phyloP scores from a whole-genome alignment of 1,140 invertebrate species.

The Aphaenogaster floridana region DNA sequence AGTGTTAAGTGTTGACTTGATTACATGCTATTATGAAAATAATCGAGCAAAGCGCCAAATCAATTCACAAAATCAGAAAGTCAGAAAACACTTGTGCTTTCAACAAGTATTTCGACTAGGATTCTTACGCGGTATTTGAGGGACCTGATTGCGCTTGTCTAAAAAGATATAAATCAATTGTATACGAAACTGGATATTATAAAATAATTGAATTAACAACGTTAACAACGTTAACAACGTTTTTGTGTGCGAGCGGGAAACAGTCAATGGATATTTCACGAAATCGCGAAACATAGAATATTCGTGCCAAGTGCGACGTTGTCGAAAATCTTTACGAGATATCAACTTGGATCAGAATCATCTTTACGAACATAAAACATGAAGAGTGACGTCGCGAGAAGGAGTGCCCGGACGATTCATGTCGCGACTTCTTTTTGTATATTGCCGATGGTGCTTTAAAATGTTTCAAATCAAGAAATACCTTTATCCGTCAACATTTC shows the following conservation, averaged over 20 bases:
- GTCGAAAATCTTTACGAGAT: slow-evolving; percentile 4
- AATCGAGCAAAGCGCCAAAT: slow-evolving; percentile 45
- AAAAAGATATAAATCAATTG: slow-evolving; percentile 35
- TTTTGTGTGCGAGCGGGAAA: slow-evolving; percentile 8
- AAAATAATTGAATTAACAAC: slow-evolving; percentile 23
- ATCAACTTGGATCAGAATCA: not conserved
- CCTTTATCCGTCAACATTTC: slow-evolving; percentile 92
- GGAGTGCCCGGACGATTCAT: slow-evolving; percentile 23
- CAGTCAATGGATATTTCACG: slow-evolving; percentile 29
- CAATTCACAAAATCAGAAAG: slow-evolving; percentile 39
- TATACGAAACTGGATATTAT: slow-evolving; percentile 17
- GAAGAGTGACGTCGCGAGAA: slow-evolving; percentile 2
- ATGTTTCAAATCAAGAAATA: slow-evolving; percentile 81
- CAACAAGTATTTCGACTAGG: slow-evolving; percentile 32
- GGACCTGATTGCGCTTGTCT: slow-evolving; percentile 36
- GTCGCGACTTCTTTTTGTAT: slow-evolving; percentile 26
- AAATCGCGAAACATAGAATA: slow-evolving; percentile 48
- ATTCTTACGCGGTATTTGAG: slow-evolving; percentile 50
- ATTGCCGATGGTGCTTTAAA: slow-evolving; percentile 41
- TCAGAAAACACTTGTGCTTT: slow-evolving; percentile 29
- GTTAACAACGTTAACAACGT: slow-evolving; percentile 8
- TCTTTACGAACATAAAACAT: slow-evolving; percentile 12
- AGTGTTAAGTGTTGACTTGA: slow-evolving; percentile 22
- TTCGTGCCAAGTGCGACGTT: slow-evolving; percentile 47
- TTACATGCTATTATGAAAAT: slow-evolving; percentile 33